Conservation (phyloP, 2,113 vertebrate genomes). For the Cyprinus carpio region DNA sequence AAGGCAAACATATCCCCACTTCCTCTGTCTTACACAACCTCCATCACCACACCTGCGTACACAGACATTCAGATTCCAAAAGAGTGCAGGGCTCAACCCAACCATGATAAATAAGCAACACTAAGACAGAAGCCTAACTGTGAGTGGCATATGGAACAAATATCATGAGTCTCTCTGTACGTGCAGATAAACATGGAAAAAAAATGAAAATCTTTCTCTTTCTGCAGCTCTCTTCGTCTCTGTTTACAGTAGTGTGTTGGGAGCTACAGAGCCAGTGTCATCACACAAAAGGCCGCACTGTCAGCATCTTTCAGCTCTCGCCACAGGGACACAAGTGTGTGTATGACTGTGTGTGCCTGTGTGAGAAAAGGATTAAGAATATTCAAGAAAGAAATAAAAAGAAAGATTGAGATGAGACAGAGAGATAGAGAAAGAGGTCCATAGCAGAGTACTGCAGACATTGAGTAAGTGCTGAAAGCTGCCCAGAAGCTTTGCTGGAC, state of each 20-base stretch:
- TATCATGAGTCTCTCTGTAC: background rate
- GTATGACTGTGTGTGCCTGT: background rate
- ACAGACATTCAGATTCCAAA: slow-evolving; percentile 1
- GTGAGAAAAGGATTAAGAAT: background rate
- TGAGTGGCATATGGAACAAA: slow-evolving; percentile 19
- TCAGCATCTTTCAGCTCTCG: slow-evolving; percentile 47
- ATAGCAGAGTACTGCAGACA: slow-evolving; percentile 54
- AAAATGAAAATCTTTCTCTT: slow-evolving; percentile 36
- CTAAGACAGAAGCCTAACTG: slow-evolving; percentile 19
- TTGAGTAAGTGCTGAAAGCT: slow-evolving; percentile 61
- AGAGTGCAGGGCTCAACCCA: slow-evolving; percentile 28
- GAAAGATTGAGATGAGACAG: slow-evolving; percentile 3
- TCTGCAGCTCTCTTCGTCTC: background rate
- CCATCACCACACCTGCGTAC: slow-evolving; percentile 29
- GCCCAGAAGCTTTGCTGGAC: slow-evolving; percentile 60
- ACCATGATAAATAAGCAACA: background rate
- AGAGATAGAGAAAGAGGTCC: slow-evolving; percentile 36
- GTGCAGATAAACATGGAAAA: slow-evolving; percentile 25
- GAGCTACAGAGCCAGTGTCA: slow-evolving; percentile 52
- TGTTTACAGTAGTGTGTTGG: slow-evolving; percentile 55
- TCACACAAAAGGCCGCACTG: slow-evolving; percentile 55
- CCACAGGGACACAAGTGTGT: background rate
- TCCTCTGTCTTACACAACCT: slow-evolving; percentile 20
- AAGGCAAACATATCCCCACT: slow-evolving; percentile 21
- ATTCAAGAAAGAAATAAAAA: background rate